A percentile compares a stretch with the other conserved stretches of the same genome.
phyloP scores from a whole-genome alignment of 2,888 invertebrate genomes.

The Nyleta sp. region DNA sequence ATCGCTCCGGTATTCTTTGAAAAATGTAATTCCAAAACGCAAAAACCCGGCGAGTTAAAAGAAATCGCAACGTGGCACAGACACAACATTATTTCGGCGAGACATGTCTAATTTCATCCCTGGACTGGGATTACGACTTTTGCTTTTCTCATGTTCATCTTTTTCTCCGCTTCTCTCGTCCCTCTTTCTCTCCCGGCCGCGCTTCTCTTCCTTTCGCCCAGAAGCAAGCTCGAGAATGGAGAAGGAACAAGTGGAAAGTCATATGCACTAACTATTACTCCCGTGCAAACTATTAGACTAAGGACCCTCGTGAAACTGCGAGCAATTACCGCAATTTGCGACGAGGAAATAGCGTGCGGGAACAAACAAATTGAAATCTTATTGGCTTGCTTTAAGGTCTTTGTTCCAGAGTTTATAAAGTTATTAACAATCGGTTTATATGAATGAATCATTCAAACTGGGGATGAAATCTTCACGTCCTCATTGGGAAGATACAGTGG shows the following conservation, averaged over 20 bases:
- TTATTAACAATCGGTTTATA: no score
- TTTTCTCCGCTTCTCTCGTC: slow-evolving; percentile 17
- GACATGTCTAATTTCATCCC: slow-evolving; percentile 47
- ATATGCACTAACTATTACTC: no score
- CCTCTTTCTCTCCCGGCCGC: not conserved
- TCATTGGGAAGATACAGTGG: no score
- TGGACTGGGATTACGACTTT: slow-evolving; percentile 42
- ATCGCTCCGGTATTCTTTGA: no score
- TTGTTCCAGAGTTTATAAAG: not conserved
- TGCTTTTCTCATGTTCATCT: slow-evolving; percentile 38
- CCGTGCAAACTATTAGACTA: slow-evolving; percentile 19
- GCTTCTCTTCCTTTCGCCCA: slow-evolving; percentile 4
- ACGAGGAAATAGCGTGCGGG: not conserved
- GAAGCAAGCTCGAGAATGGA: slow-evolving; percentile 1
- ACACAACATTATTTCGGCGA: slow-evolving; percentile 45
- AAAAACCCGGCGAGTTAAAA: no score
- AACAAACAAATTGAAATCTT: slow-evolving; percentile 1
- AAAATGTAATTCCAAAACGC: no score
- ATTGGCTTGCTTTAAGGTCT: not conserved
- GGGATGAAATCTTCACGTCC: no score
- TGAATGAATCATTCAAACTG: no score
- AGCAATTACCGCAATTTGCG: slow-evolving; percentile 5
- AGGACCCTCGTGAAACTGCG: not conserved
- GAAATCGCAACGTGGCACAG: slow-evolving; percentile 2
- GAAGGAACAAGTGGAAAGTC: slow-evolving; percentile 5